A percentile compares a stretch with the other conserved stretches of the same genome.
These are phyloP conservation scores for Troides aeacus DNA, from an alignment of 2,888 invertebrate species.

Conservation along the genomic window DNA sequence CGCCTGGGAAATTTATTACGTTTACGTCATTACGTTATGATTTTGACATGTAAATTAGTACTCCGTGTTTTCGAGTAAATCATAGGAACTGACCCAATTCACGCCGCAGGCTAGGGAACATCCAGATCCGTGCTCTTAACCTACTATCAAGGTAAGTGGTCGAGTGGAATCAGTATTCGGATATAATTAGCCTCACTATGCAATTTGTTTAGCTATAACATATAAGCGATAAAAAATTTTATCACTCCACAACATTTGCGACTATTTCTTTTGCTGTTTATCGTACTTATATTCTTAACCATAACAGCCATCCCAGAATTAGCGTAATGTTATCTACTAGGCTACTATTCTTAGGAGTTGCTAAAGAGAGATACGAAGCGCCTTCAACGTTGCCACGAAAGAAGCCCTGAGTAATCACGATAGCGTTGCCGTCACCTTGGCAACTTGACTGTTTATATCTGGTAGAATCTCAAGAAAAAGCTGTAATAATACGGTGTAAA, in stretches of 20 bases:
- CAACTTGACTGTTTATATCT: too few species aligned
- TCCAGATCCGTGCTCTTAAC: conserved; percentile 12
- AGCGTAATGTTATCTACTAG: too few species aligned
- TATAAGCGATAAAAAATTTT: too few species aligned
- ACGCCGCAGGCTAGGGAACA: conserved; percentile 15
- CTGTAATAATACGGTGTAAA: too few species aligned
- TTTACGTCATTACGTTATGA: conserved; percentile 10
- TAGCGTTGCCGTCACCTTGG: too few species aligned
- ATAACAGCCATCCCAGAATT: neutral
- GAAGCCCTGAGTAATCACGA: too few species aligned
- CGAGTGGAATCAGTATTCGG: neutral
- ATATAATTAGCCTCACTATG: conserved; percentile 1
- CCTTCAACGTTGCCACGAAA: too few species aligned
- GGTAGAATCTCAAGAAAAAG: too few species aligned
- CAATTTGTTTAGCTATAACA: neutral
- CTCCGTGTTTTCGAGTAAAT: conserved; percentile 11
- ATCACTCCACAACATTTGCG: neutral
- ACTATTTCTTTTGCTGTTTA: neutral
- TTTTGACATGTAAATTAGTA: conserved; percentile 3
- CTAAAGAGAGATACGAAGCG: too few species aligned
- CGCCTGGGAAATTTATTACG: conserved; percentile 12
- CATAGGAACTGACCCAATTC: conserved; percentile 15
- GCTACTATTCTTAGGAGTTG: too few species aligned
- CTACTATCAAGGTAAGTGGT: conserved; percentile 15
- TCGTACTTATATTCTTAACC: neutral